These are phyloP conservation scores for Pentamera pediparva DNA, from an alignment of 53 echinoderm and acorn worm species.

Conservation along the genomic window DNA sequence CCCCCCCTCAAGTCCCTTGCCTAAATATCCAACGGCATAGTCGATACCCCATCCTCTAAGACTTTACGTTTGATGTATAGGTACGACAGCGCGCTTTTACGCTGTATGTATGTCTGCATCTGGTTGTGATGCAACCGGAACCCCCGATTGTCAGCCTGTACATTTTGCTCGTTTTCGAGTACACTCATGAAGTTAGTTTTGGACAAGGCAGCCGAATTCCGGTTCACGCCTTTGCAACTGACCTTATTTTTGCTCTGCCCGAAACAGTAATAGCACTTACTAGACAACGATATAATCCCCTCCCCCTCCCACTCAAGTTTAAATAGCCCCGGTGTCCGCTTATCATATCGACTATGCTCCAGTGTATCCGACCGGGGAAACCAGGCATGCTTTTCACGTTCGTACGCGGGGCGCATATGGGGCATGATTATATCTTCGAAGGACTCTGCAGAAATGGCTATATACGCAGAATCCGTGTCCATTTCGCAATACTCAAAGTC, in stretches of 20 bases:
- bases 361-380: slow-evolving; percentile 51
- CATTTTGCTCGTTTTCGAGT: too few relatives aligned
- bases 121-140: too few relatives aligned
- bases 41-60: slow-evolving; percentile 1
- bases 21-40: slow-evolving; percentile 1
- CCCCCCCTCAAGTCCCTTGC: too few relatives aligned
- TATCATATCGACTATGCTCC: slow-evolving; percentile 23
- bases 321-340: slow-evolving; percentile 1
- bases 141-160: not conserved
- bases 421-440: slow-evolving; percentile 43
- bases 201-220: not conserved
- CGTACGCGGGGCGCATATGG: slow-evolving; percentile 2
- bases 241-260: not conserved
- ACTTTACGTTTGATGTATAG: slow-evolving; percentile 25
- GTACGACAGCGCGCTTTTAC: not conserved
- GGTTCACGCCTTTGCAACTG: slow-evolving; percentile 2
- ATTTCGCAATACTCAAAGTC: slow-evolving; percentile 54
- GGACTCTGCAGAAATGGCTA: slow-evolving; percentile 41
- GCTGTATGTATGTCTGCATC: too few relatives aligned
- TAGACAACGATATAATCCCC: not conserved
- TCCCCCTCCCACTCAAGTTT: slow-evolving; percentile 16
- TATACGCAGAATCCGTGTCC: slow-evolving; percentile 60
- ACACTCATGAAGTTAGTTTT: not conserved
- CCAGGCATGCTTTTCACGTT: slow-evolving; percentile 33
- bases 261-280: slow-evolving; percentile 24